Evolutionary conservation across 2,888 invertebrate species (phyloP), one percentile per base, ranked within the genome.

Genomic region (Platycnemis pennipes): DNA sequence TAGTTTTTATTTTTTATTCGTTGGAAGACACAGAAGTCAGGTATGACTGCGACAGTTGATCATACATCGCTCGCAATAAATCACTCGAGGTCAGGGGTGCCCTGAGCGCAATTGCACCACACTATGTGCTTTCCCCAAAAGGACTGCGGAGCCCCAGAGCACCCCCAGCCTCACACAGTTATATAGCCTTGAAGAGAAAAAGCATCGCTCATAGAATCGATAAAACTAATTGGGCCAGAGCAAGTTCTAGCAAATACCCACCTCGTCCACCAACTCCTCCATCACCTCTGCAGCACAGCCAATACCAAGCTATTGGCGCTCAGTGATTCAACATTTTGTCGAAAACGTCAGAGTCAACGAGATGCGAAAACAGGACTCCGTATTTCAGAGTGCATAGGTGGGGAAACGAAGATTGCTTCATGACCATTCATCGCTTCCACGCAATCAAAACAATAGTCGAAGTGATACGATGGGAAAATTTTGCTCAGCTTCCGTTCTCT

Each of bases 201-300:
- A 37, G 31, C 77, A 77, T 77, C 77, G 77, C 77, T 37, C 77
- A 77, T 37, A 11, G 77, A 77, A 77, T 77, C 77, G 77, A 77
- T 77, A 77, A 77, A 77, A 77, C 77, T 77, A 77, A 77, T 77
- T 77, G 37, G 77, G 37, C 77, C 77, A 77, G 77, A 77, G 77
- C 1, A 11, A 77, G 77, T 77, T n/a, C 77, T 77, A 77, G 77
- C 77, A 77, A 77, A 77, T 77, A 77, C 77, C 77, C 77, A 77
- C 77, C 77, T 77, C 77, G 26, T 77, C 77, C n/a, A 37, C 77
- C n/a, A n/a, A n/a, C 77, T 77, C 77, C 77, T 7, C 77, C 77
- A 37, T 26, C 77, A 77, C 31, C 77, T 11, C 13, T 3, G 16
- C 77, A 77, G 77, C 77, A 37, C 13, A 37, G 77, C 77, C 77